Evolutionary conservation across 2,888 invertebrate species (phyloP).

Genomic region (Andrena praecox): DNA sequence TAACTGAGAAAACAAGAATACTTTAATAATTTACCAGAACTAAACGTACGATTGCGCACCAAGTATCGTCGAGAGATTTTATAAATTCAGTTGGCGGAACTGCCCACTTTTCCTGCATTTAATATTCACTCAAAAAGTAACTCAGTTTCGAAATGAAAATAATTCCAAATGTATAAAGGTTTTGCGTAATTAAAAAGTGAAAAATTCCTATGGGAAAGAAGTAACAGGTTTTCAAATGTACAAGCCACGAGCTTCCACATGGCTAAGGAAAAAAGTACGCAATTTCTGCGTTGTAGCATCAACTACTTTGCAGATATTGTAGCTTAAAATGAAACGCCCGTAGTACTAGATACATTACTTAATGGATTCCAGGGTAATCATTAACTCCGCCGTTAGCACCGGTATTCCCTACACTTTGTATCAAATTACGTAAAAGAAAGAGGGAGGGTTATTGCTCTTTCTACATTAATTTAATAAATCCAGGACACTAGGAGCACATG

Average conservation of each 20-base stretch:
- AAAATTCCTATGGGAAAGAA: no score
- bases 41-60: not conserved
- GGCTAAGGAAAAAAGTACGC: not conserved
- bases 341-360: not conserved
- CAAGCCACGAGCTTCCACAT: no score
- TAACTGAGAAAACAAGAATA: not conserved
- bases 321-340: not conserved
- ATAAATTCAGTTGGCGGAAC: constrained; percentile 3
- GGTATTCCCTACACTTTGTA: not conserved
- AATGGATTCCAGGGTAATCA: not conserved
- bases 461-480: no score
- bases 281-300: not conserved
- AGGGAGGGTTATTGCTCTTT: not conserved
- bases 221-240: no score
- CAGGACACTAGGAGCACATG: no score
- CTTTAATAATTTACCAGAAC: not conserved
- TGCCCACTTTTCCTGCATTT: not conserved
- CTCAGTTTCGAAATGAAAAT: no score
- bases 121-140: no score
- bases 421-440: not conserved
- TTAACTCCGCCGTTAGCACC: not conserved
- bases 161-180: no score
- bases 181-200: no score
- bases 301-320: not conserved
- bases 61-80: not conserved